Conservation (phyloP, 2,113 vertebrate species). For the Callocephalon fimbriatum region DNA sequence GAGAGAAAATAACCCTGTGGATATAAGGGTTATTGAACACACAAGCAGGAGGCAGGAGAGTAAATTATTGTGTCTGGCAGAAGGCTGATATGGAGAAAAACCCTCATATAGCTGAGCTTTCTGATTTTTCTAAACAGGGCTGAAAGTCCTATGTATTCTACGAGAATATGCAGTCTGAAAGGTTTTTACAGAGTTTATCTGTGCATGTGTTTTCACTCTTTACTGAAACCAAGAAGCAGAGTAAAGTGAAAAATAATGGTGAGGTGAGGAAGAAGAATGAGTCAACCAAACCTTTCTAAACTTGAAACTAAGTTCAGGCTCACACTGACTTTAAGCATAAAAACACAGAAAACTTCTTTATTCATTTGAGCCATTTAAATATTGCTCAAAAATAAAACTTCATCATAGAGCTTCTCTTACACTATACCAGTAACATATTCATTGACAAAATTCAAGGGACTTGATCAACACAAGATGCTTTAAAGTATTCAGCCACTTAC, state of each 20-base stretch:
- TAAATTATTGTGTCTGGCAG: background rate
- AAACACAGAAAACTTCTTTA: fast-evolving
- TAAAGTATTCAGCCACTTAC: background rate
- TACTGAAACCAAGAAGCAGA: background rate
- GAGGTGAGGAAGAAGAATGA: background rate
- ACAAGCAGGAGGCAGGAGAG: background rate
- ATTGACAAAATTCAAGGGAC: background rate
- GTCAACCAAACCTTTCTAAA: background rate
- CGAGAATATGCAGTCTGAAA: background rate
- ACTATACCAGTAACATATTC: fast-evolving
- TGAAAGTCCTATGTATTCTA: background rate
- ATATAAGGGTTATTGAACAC: background rate
- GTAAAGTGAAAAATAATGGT: background rate
- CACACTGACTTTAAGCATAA: background rate
- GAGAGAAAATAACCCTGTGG: background rate
- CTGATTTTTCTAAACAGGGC: background rate
- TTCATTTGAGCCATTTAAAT: background rate
- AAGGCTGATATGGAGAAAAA: background rate
- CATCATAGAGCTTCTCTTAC: background rate
- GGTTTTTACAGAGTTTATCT: background rate
- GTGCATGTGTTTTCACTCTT: background rate
- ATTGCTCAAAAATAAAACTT: background rate
- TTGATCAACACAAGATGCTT: background rate
- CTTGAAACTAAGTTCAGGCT: background rate
- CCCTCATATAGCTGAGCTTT: background rate